Percentiles rank a stretch among this genome's conserved stretches.
Evolutionary conservation across 2,797 vertebrate genomes (phyloP).

Genomic region (Dallia pectoralis): DNA sequence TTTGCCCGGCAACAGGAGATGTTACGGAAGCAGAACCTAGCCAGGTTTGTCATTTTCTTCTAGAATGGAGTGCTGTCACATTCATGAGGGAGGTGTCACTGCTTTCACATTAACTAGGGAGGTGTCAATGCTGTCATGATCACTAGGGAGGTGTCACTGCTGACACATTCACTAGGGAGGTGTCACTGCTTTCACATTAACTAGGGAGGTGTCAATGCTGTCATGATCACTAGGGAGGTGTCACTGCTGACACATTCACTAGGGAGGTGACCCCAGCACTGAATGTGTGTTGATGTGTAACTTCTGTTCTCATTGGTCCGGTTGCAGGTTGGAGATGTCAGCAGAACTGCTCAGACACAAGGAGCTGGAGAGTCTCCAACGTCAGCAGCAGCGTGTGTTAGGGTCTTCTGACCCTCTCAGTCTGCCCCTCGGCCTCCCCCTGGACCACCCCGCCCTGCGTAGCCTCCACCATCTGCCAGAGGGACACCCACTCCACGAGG

Average conservation of each 20-base stretch:
- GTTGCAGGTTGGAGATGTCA: conserved; percentile 88
- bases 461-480: conserved; percentile 86
- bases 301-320: conserved; percentile 1
- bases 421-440: conserved; percentile 79
- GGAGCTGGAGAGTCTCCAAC: conserved; percentile 86
- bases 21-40: conserved; percentile 93
- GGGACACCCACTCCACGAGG: conserved; percentile 84
- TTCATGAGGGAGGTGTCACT: too few relatives aligned
- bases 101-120: too few relatives aligned
- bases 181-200: too few relatives aligned
- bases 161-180: too few relatives aligned
- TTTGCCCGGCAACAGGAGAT: conserved; percentile 95
- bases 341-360: conserved; percentile 93
- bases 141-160: too few relatives aligned
- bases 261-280: not conserved
- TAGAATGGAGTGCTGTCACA: conserved; percentile 4
- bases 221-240: too few relatives aligned
- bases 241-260: too few relatives aligned
- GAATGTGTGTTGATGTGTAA: not conserved
- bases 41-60: conserved; percentile 76
- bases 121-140: not conserved
- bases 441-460: conserved; percentile 85
- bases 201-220: not conserved
- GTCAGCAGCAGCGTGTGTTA: conserved; percentile 81
- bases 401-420: conserved; percentile 74